Percentiles rank a stretch among this genome's conserved stretches.
Conservation (phyloP, 2,113 vertebrate genomes). For the Perca flavescens region DNA sequence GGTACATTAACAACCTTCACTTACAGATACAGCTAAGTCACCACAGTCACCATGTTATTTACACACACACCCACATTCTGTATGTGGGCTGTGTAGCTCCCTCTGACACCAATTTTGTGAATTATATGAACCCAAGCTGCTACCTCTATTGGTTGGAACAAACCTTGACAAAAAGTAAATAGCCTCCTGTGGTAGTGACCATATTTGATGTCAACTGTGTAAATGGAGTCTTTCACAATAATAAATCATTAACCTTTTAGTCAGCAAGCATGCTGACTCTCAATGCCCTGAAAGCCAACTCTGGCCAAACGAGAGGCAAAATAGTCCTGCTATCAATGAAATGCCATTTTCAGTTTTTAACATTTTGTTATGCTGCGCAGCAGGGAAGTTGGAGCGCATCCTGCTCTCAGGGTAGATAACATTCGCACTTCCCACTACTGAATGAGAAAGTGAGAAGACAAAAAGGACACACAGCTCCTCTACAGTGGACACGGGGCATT, state of each 20-base stretch:
- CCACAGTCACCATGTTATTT: slow-evolving; percentile 18
- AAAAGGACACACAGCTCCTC: slow-evolving; percentile 64
- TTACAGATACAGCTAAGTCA: slow-evolving; percentile 10
- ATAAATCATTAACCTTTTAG: slow-evolving; percentile 73
- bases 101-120: slow-evolving; percentile 35
- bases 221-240: slow-evolving; percentile 69
- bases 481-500: slow-evolving; percentile 46
- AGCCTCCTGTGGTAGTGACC: slow-evolving; percentile 10
- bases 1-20: not conserved
- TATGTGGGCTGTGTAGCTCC: slow-evolving; percentile 12
- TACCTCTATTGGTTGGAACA: slow-evolving; percentile 21
- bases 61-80: slow-evolving; percentile 29
- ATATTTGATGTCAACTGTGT: slow-evolving; percentile 53
- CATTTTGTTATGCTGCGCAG: slow-evolving; percentile 46
- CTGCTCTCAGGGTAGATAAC: slow-evolving; percentile 74
- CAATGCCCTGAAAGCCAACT: not conserved
- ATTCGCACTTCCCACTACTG: slow-evolving; percentile 70
- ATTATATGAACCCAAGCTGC: slow-evolving; percentile 22
- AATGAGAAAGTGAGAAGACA: slow-evolving; percentile 70
- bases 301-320: slow-evolving; percentile 1
- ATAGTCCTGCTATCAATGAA: slow-evolving; percentile 48
- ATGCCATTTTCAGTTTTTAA: slow-evolving; percentile 51
- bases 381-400: slow-evolving; percentile 69
- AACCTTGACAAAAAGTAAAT: slow-evolving; percentile 51
- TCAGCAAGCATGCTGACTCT: slow-evolving; percentile 20